These are phyloP conservation scores for Akabosia matsudoensis DNA, from an alignment of 1,140 invertebrate species.

Conservation along the genomic window DNA sequence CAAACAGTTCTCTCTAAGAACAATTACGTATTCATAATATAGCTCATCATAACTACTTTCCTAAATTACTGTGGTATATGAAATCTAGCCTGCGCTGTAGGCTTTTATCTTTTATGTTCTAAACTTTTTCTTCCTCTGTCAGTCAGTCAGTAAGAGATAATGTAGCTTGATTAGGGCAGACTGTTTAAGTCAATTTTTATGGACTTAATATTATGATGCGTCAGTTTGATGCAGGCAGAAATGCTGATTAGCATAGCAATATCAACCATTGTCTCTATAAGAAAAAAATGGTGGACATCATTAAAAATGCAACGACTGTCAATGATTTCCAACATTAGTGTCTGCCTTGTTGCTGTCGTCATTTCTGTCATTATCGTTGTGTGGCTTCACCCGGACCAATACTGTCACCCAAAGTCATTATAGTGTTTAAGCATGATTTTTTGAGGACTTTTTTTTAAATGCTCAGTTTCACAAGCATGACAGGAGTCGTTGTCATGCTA, in stretches of 20 bases:
- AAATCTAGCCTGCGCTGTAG: background rate
- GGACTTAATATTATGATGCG: background rate
- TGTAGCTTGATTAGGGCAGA: too few species aligned
- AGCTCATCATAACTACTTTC: background rate
- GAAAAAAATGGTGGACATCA: background rate
- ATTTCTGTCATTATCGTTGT: background rate
- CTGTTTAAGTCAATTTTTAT: too few species aligned
- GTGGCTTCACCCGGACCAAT: background rate
- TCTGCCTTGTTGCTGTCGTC: background rate
- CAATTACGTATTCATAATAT: background rate
- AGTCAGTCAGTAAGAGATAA: too few species aligned
- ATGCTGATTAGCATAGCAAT: background rate
- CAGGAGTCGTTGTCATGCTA: too few species aligned
- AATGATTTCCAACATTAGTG: background rate
- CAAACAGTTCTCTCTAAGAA: too few species aligned
- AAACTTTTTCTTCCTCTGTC: background rate
- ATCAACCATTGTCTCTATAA: background rate
- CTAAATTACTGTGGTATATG: background rate
- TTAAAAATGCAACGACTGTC: slow-evolving; percentile 3
- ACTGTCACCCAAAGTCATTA: too few species aligned
- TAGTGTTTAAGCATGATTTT: too few species aligned
- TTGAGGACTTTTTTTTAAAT: background rate
- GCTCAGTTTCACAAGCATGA: too few species aligned
- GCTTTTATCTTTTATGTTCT: background rate
- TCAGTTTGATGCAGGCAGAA: background rate